These are phyloP conservation scores for Hyalella azteca DNA, from an alignment of 2,888 invertebrate genomes.

Conservation along the genomic window DNA sequence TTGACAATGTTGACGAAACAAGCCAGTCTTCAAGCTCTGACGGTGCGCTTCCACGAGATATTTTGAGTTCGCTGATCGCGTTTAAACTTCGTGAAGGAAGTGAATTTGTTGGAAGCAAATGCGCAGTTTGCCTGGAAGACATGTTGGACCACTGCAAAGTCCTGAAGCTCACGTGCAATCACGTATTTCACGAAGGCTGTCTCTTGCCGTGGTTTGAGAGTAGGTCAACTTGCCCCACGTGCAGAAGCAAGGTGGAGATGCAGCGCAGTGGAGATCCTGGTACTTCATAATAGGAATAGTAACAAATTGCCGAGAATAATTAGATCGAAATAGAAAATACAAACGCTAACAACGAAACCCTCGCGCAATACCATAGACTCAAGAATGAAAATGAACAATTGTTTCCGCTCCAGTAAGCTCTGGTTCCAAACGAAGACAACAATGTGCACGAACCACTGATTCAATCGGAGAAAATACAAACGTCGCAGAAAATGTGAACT, in stretches of 20 bases:
- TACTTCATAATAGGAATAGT: too few relatives aligned
- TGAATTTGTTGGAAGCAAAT: neutral
- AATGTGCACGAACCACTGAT: too few relatives aligned
- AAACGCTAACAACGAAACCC: too few relatives aligned
- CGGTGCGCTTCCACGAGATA: neutral
- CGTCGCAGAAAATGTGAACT: too few relatives aligned
- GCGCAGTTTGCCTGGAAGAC: slow-evolving; percentile 14
- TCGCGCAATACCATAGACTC: too few relatives aligned
- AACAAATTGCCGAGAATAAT: too few relatives aligned
- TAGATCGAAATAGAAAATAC: too few relatives aligned
- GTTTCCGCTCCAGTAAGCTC: too few relatives aligned
- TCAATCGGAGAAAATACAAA: too few relatives aligned
- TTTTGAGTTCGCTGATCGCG: neutral
- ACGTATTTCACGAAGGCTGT: neutral
- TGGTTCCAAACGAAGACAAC: too few relatives aligned
- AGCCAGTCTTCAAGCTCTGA: neutral
- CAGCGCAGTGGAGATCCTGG: too few relatives aligned
- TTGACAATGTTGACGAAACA: neutral
- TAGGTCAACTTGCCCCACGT: neutral
- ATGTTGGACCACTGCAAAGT: neutral
- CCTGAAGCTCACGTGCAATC: neutral
- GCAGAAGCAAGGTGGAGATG: neutral
- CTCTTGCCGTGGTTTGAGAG: neutral
- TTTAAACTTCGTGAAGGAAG: neutral
- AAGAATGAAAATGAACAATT: too few relatives aligned